Conservation (phyloP, 2,113 vertebrate species). For the Callipepla squamata region DNA sequence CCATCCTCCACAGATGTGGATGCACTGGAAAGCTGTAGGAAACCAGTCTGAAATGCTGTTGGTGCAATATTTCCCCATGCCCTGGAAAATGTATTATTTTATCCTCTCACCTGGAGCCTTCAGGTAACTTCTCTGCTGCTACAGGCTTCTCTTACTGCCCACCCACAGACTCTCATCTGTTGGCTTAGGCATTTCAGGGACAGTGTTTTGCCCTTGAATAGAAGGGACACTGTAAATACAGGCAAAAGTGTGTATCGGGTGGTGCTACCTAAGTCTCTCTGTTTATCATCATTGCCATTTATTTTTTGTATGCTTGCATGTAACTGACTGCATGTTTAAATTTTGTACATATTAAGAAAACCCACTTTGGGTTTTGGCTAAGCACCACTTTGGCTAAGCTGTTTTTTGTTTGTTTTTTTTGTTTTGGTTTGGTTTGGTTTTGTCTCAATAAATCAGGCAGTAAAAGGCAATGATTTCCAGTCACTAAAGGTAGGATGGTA, state of each 20-base stretch:
- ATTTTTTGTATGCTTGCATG: background rate
- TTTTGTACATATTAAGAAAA: background rate
- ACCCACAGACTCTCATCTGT: background rate
- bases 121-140: background rate
- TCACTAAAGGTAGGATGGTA: background rate
- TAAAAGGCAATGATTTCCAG: background rate
- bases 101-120: background rate
- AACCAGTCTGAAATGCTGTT: background rate
- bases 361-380: background rate
- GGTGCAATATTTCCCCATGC: background rate
- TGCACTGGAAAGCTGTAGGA: background rate
- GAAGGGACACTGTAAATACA: background rate
- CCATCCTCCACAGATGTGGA: background rate
- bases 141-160: background rate
- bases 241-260: fast-evolving
- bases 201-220: background rate
- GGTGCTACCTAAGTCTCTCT: background rate
- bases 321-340: background rate
- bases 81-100: background rate
- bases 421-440: background rate
- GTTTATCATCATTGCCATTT: background rate
- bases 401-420: background rate
- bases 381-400: background rate
- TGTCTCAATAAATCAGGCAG: background rate
- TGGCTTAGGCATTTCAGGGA: background rate